Evolutionary conservation across 2,113 vertebrate genomes (phyloP), one percentile per base, ranked within the genome.

Genomic region (Pollimyrus isidori): DNA sequence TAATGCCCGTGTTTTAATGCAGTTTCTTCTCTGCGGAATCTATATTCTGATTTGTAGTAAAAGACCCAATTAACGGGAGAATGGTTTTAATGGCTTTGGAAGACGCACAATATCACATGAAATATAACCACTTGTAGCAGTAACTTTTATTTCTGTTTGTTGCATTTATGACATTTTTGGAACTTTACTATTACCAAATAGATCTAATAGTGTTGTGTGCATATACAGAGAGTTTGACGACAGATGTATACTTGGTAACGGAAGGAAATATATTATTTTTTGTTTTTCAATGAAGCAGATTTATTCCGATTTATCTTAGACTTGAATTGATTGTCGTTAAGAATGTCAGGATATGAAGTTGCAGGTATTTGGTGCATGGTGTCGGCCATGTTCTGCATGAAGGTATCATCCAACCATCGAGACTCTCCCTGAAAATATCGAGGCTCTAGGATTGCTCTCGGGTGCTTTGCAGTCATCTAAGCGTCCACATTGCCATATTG

Each of bases 1-100:
- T 49, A 87, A 86, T 69, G 48, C 50, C 62, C 46, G 19, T 48
- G 23, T 42, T 21, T 19, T 76, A 56, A 85, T 46, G 82, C 53
- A 21, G 89, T 19, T 35, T 89, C 85, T 35, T 80, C 19, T 21
- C 26, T 52, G 48, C 62, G 42, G 30, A 62, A 30, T 58, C 45
- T 88, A 35, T 82, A 49, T 52, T 82, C 69, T 42, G 13, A 73
- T 42, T 52, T 73, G 42, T 10, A 80, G 45, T 80, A 48, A 88
- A 52, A 88, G 69, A 35, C 30, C 48, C 88, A 82, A 83, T 82
- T 89, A 83, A 49, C 45, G 21, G 39, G n/a, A 69, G 21, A 88
- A 88, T 58, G 45, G 30, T 86, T 86, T 52, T 86, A 30, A 86
- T 49, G 84, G 26, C 49, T 52, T 53, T n/a, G 48, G 45, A 13